Evolutionary conservation across 2,797 vertebrate species (phyloP), one percentile per base, ranked within the genome.

Genomic region (Xiphorhynchus erythropygius): DNA sequence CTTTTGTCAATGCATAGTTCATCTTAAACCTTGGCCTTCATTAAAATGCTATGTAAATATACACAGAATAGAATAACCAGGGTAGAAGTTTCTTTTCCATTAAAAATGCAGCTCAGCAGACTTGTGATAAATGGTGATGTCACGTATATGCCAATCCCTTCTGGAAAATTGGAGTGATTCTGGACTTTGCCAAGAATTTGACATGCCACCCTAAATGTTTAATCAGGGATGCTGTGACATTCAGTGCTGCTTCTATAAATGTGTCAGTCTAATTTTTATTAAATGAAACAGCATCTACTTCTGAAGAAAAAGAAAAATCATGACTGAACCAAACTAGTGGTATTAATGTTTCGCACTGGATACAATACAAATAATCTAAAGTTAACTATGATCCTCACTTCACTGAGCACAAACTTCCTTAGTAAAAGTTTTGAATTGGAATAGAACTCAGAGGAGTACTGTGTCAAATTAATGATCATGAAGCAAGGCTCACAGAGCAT

Each of bases 151-250:
- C 73, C 88, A 82, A 21, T 93, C 74, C 71, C 81, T 92, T 83
- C 76, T 95, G 84, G 84, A 97, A 95, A 95, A 95, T 42, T 90
- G 65, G 69, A 95, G 63, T 7, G 7, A 87, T 74, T 71, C 77
- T 95, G 79, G 71, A 55, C 76, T 93, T 87, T 91, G 93, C 93
- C 88, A 94, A 95, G 93, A 95, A 88, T 89, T 74, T 89, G 87
- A 86, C 80, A 53, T 50, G 33, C 53, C 42, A 75, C 64, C 53
- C 46, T 89, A 84, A 93, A 91, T 83, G 69, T 96, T 96, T 93
- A 73, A 91, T 96, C 84, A 73, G 53, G 57, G 75, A 71, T 92
- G 35, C 55, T 89, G 56, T 97, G 91, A 94, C 80, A 95, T 87
- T 94, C 82, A 76, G 3, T 77, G 37, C 24, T 84, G n/a, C 68